A percentile compares a stretch with the other conserved stretches of the same genome.
These are phyloP conservation scores for Apoda limacodes DNA, from an alignment of 2,888 invertebrate genomes.

Conservation along the genomic window DNA sequence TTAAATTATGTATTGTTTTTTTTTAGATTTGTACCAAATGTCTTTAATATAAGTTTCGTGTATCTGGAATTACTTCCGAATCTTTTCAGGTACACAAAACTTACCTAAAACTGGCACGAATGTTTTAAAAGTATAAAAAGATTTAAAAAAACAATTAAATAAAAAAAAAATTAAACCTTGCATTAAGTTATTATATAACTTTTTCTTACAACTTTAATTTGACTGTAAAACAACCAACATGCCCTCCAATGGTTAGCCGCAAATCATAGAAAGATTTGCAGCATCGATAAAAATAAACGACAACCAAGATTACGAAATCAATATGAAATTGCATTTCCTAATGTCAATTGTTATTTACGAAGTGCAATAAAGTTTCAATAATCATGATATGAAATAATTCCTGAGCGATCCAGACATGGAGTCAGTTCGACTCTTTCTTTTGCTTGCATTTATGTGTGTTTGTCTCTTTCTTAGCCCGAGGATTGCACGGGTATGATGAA, in stretches of 20 bases:
- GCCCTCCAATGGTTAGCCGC: conserved; percentile 56
- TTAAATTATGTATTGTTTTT: no score
- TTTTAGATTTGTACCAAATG: no score
- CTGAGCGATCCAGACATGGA: conserved; percentile 51
- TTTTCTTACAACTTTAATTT: no score
- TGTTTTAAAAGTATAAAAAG: no score
- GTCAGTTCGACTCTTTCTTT: conserved; percentile 31
- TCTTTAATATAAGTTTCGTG: no score
- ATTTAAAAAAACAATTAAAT: no score
- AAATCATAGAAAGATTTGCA: conserved; percentile 68
- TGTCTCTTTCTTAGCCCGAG: conserved; percentile 51
- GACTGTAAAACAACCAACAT: conserved; percentile 59
- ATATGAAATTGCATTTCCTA: conserved; percentile 70
- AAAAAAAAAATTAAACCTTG: no score
- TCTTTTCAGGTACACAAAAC: no score
- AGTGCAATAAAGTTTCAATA: conserved; percentile 71
- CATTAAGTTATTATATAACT: no score
- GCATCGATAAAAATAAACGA: conserved; percentile 67
- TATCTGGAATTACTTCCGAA: no score
- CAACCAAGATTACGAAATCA: conserved; percentile 62
- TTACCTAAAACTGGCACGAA: no score
- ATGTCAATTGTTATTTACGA: conserved; percentile 71
- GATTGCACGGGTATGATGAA: conserved; percentile 68
- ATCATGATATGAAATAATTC: conserved; percentile 69
- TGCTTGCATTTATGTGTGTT: conserved; percentile 22